Evolutionary conservation across 2,113 vertebrate species (phyloP), one percentile per base, ranked within the genome.

Genomic region (Desmodus rotundus): DNA sequence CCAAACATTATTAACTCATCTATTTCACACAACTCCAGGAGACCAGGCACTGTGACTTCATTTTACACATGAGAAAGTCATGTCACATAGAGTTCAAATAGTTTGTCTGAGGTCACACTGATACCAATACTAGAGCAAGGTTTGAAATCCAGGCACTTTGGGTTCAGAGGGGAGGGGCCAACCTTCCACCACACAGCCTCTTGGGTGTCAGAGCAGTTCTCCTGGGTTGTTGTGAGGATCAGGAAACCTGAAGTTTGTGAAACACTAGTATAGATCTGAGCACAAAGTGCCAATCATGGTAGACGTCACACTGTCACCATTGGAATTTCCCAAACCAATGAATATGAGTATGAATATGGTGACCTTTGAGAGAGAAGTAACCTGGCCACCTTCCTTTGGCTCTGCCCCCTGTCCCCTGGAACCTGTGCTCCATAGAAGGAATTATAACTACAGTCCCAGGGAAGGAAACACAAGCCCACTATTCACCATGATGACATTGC

Each of bases 401-500:
- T 54, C 4, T 67, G 12, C 1, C 4, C 81, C 41, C n/a, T n/a
- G 43, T 43, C 67, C 36, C 7, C 28, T 1, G 20, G 16, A 63
- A 26, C 7, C 67, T 58, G 1, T 4, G 1, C 3, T 41, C 10
- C 31, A 82, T 45, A 54, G 45, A 88, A 73, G 65, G 4, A 4
- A 43, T 47, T 22, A 11, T 38, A 87, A 41, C n/a, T 10, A 65
- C 10, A 4, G 2, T 61, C 24, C 67, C 41, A 68, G 77, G 28
- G 36, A 22, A 81, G 47, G 5, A 84, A 36, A 3, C 31, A 56
- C 50, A 45, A 84, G 28, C 26, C 7, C 26, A 24, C 13, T 74
- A 5, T 50, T 11, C 6, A 61, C 38, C 19, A 77, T 41, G 28
- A 17, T 9, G 45, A 1, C 52, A 52, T 0, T 0, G 3, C 45